A percentile compares a stretch with the other conserved stretches of the same genome.
These are phyloP conservation scores for Enteromius trimaculatus DNA, from an alignment of 2,797 vertebrate genomes.

Conservation along the genomic window DNA sequence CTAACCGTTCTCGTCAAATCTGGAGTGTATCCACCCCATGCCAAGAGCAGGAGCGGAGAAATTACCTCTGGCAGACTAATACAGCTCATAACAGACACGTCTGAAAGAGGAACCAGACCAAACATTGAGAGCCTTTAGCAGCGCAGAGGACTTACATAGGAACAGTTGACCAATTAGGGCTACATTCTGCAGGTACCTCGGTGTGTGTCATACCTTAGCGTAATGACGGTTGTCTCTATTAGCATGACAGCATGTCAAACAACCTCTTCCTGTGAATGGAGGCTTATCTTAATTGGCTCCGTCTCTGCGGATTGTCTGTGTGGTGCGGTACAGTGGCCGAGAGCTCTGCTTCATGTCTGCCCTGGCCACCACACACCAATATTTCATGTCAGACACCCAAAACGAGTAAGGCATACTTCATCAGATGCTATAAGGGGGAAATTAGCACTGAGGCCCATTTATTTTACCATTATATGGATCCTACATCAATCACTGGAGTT, in stretches of 20 bases:
- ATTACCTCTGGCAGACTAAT: conserved; percentile 56
- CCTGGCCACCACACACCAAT: conserved; percentile 57
- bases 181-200: conserved; percentile 68
- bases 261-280: conserved; percentile 83
- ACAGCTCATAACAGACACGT: conserved; percentile 47
- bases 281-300: conserved; percentile 80
- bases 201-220: conserved; percentile 66
- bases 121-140: conserved; percentile 56
- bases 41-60: conserved; percentile 41
- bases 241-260: conserved; percentile 82
- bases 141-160: conserved; percentile 42
- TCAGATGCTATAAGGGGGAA: conserved; percentile 64
- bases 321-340: conserved; percentile 60
- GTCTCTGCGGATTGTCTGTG: conserved; percentile 74
- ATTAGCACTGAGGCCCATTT: conserved; percentile 64
- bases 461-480: conserved; percentile 61
- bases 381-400: conserved; percentile 66
- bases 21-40: conserved; percentile 41
- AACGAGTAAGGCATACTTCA: conserved; percentile 61
- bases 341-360: conserved; percentile 73
- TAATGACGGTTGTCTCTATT: conserved; percentile 75
- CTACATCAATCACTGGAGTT: conserved; percentile 61
- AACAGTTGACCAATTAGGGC: conserved; percentile 63
- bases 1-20: conserved; percentile 37
- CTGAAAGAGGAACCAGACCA: conserved; percentile 57